Base-by-base conservation (phyloP, 2,797 vertebrate genomes). In the Octomys mimax region DNA sequence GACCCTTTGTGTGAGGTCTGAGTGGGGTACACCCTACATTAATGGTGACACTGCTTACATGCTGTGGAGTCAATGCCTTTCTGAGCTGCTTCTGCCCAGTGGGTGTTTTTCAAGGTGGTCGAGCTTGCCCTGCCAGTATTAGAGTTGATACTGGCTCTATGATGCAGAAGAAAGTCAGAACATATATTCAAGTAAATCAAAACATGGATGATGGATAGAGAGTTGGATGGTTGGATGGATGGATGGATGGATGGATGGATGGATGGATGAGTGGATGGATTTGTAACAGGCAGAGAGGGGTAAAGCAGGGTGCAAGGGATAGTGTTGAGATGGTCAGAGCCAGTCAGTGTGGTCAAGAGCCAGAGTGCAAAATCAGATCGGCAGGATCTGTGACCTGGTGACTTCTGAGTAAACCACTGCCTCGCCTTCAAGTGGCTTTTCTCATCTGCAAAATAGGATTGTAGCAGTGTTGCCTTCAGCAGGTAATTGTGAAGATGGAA, bases 31-130 rank as follows among this genome's bases (percentile, higher is more conserved):
- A 2, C 18, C 16, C 12, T 19, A 1, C 39, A 57, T 33, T 62
- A 0, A 0, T 4, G 10, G 33, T 42, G 24, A 4, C 14, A 42
- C 77, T 39, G 61, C 3, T 49, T 12, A 2, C 1, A 6, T 39
- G 59, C 42, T 39, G 1, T 57, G 22, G 59, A 75, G 26, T n/a
- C 11, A 11, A 3, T 18, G 33, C 22, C 62, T 93, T 68, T 19
- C 70, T 33, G 22, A 31, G 73, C 36, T 64, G 16, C 33, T n/a
- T 39, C 36, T 70, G 5, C 28, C 5, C 10, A 33, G 18, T 5
- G 52, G 78, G 3, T 46, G 11, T 6, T 77, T 81, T n/a, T 57
- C 13, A 13, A 26, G 49, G 6, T 70, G 57, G 1, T 12, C 5
- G 1, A 33, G 24, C 31, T 59, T 26, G 14, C 39, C 12, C 3